These are phyloP conservation scores for Priocnemis perturbator DNA, from an alignment of 2,888 invertebrate genomes.

Conservation along the genomic window DNA sequence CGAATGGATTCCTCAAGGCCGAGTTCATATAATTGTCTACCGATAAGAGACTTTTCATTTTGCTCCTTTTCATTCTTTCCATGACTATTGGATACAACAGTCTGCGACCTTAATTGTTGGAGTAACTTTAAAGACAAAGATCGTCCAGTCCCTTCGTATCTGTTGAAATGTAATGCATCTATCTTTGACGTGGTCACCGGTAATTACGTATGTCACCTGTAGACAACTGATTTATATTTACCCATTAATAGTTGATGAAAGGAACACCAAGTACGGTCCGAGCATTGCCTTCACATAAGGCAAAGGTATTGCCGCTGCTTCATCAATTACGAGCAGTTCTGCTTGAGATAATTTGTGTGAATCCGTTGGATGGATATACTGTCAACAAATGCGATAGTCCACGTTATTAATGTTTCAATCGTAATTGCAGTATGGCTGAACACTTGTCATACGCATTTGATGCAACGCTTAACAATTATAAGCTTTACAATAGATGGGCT, in stretches of 20 bases:
- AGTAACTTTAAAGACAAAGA: conserved; percentile 96
- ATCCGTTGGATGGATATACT: conserved; percentile 97
- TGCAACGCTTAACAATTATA: too few relatives aligned
- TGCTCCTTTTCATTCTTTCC: conserved; percentile 74
- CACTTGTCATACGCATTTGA: too few relatives aligned
- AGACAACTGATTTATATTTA: conserved; percentile 66
- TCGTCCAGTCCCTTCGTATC: conserved; percentile 97
- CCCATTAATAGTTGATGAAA: conserved; percentile 98
- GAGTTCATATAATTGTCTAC: conserved; percentile 77
- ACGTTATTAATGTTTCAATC: neutral
- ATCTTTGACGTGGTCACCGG: too few relatives aligned
- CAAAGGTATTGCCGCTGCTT: conserved; percentile 98
- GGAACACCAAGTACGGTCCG: conserved; percentile 93
- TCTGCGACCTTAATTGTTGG: conserved; percentile 86
- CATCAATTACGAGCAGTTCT: conserved; percentile 96
- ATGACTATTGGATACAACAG: conserved; percentile 76
- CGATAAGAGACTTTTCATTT: conserved; percentile 74
- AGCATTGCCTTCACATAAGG: conserved; percentile 92
- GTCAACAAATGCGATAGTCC: conserved; percentile 51
- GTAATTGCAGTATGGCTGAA: too few relatives aligned
- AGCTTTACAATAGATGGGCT: too few relatives aligned
- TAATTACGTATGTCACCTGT: too few relatives aligned
- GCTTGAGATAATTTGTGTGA: conserved; percentile 92
- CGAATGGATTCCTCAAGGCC: conserved; percentile 93
- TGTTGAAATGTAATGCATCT: conserved; percentile 52